These are phyloP conservation scores for Apis cerana DNA, from an alignment of 1,140 invertebrate species.

Conservation along the genomic window DNA sequence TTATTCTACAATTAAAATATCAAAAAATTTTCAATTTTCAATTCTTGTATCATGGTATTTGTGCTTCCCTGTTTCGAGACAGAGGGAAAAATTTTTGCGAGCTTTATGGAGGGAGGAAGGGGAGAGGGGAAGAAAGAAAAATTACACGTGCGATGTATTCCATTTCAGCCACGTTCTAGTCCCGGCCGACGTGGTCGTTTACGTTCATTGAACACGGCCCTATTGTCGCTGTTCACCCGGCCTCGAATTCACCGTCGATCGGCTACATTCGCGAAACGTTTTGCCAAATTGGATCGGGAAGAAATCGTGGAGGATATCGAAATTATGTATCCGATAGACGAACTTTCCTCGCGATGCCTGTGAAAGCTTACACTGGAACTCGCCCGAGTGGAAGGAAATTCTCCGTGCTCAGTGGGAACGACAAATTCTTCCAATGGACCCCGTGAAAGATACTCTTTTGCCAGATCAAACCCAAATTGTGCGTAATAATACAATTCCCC, in stretches of 20 bases:
- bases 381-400: neutral
- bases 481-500: neutral
- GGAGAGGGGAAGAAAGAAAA: neutral
- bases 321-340: slow-evolving; percentile 27
- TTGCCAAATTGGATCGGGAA: slow-evolving; percentile 23
- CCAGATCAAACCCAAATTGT: neutral
- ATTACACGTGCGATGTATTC: slow-evolving; percentile 8
- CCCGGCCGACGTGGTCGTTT: slow-evolving; percentile 1
- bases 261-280: slow-evolving; percentile 24
- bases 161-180: slow-evolving; percentile 16
- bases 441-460: neutral
- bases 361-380: neutral
- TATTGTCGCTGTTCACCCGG: slow-evolving; percentile 58
- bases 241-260: slow-evolving; percentile 29
- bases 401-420: neutral
- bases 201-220: slow-evolving; percentile 43
- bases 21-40: too few relatives aligned
- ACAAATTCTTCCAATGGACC: neutral
- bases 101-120: neutral
- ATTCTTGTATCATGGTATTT: too few relatives aligned
- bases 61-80: neutral
- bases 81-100: too few relatives aligned
- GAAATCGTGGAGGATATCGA: slow-evolving; percentile 14
- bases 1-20: too few relatives aligned
- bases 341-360: neutral